Percentiles rank a stretch among this genome's conserved stretches.
Conservation (phyloP, 2,113 vertebrate genomes). For the Phylloscopus trochilus region DNA sequence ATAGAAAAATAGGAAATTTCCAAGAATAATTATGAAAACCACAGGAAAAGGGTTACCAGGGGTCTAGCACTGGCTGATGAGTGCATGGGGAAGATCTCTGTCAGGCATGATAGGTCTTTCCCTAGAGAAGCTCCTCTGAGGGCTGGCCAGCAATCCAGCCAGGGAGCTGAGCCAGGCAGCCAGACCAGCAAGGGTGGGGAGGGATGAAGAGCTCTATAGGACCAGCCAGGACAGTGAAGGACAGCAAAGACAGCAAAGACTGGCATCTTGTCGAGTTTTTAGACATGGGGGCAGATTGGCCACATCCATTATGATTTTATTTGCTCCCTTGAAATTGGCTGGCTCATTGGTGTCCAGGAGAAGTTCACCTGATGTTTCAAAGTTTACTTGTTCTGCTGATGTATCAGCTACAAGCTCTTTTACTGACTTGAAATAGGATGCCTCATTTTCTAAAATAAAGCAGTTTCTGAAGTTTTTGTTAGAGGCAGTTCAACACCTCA, state of each 20-base stretch:
- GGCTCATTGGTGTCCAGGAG: neutral
- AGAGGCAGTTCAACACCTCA: neutral
- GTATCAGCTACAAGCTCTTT: neutral
- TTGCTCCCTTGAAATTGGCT: neutral
- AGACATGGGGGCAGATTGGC: neutral
- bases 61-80: neutral
- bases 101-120: accelerated
- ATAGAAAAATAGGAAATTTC: neutral
- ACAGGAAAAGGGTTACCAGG: neutral
- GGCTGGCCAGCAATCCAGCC: neutral
- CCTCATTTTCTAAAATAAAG: neutral
- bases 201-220: neutral
- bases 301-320: neutral
- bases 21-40: neutral
- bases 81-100: neutral
- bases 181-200: neutral
- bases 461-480: neutral
- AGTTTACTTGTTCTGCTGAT: neutral
- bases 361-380: neutral
- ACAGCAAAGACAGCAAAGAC: neutral
- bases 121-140: neutral
- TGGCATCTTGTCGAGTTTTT: accelerated
- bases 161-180: neutral
- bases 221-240: neutral
- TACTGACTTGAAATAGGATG: neutral